A percentile compares a stretch with the other conserved stretches of the same genome.
Conservation (phyloP, 2,888 invertebrate genomes). For the Acleris holmiana region DNA sequence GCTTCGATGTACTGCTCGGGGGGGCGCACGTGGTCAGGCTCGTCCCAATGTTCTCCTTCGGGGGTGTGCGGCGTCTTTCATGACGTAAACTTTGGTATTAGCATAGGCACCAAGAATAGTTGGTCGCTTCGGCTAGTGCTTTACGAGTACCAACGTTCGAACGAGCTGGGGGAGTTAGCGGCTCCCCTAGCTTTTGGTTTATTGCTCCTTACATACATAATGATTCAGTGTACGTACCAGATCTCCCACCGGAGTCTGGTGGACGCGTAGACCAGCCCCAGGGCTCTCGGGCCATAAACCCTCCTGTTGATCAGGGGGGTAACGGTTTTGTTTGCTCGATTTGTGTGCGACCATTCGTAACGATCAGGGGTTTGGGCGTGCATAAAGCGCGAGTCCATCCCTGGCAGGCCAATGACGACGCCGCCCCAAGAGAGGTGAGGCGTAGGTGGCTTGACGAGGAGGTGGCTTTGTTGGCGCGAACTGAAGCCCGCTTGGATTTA, state of each 20-base stretch:
- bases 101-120: too few relatives aligned
- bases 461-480: background rate
- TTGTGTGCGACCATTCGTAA: background rate
- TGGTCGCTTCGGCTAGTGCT: too few relatives aligned
- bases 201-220: too few relatives aligned
- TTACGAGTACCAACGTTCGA: too few relatives aligned
- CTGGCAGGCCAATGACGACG: background rate
- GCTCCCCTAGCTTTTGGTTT: too few relatives aligned
- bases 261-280: background rate
- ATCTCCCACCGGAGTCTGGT: background rate
- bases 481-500: background rate
- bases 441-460: constrained; percentile 3
- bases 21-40: background rate
- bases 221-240: too few relatives aligned
- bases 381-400: constrained; percentile 2
- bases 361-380: background rate
- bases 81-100: background rate
- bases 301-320: background rate
- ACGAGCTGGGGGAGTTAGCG: too few relatives aligned
- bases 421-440: background rate
- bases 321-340: background rate
- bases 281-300: background rate
- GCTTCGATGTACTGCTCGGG: background rate
- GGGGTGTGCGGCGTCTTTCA: background rate
- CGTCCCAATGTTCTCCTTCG: background rate